phyloP scores from a whole-genome alignment of 2,888 invertebrate genomes.

The Machimus rusticus region DNA sequence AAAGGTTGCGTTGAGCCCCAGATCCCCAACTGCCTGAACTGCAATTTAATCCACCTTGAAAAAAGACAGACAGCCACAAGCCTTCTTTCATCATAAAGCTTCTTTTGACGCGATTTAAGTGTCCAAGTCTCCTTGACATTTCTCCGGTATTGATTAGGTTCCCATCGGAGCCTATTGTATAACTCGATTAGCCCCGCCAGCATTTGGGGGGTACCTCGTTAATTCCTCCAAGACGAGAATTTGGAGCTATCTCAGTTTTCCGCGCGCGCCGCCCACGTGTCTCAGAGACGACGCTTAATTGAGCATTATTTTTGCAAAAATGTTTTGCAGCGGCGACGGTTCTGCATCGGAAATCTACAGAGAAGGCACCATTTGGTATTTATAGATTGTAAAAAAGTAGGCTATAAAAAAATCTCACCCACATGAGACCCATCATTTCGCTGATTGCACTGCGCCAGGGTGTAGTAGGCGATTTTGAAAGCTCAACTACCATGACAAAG shows the following conservation, averaged over 20 bases:
- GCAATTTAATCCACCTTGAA: not conserved
- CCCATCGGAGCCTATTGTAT: not conserved
- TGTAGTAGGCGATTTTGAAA: not conserved
- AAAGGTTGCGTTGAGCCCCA: not conserved
- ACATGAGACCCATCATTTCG: not conserved
- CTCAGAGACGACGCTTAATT: not conserved
- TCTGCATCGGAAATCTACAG: not conserved
- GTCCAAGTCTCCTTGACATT: constrained; percentile 21
- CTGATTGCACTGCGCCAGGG: not conserved
- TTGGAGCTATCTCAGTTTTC: not conserved
- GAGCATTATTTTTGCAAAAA: not conserved
- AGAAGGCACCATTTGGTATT: not conserved
- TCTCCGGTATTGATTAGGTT: constrained; percentile 8
- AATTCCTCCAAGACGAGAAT: not conserved
- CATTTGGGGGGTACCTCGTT: not conserved
- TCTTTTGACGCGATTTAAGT: not conserved
- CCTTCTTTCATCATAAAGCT: not conserved
- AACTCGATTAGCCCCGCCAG: not conserved
- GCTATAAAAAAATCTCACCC: not conserved
- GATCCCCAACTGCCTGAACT: not conserved
- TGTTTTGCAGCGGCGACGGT: not conserved
- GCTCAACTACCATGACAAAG: constrained; percentile 6
- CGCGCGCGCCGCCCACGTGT: not conserved
- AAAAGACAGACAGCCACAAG: not conserved
- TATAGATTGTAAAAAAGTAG: not conserved